Evolutionary conservation across 1,140 invertebrate species (phyloP), one percentile per base, ranked within the genome.

Genomic region (Lanistes nyassanus): DNA sequence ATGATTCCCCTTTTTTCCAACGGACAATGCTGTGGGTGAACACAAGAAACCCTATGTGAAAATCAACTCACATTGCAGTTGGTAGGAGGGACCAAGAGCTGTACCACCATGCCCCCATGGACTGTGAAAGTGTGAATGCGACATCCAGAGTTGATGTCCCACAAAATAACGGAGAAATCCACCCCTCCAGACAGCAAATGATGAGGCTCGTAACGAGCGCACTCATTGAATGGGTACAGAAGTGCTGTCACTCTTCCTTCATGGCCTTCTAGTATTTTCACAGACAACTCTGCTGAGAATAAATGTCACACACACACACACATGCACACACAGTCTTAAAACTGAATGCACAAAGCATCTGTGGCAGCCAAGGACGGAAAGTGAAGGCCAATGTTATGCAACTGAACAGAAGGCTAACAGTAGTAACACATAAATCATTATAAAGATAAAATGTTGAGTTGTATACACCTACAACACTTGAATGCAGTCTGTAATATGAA

Each of bases 131-230:
- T 92, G 88, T 99, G 97, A 37, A 99, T 89, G 60, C 98, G 90
- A 2, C 92, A 93, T 16, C 97, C 97, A 60, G 94, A 94, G 83
- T 96, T 96, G 72, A 99, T 91, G 88, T 99, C 98, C 98, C 98
- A 99, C 0, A 99, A 90, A 83, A 96, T 97, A 6, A 99, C 96
- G 0, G 97, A 97, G 89, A 99, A 99, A 88, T 99, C 98, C 23
- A 97, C 95, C 3, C 97, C 97, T 29, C 98, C 98, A 0, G 97
- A 99, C 0, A 99, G 92, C 21, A 99, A 90, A 72, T 88, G 84
- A 42, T 85, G 78, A 0, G 95, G 93, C 85, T 99, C 97, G 87
- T 99, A 99, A 76, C 97, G 93, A n/a, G 92, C 90, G 85, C 97
- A 94, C 23, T 96, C 93, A 85, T 97, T 94, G 82, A 98, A 94